phyloP scores from a whole-genome alignment of 2,797 vertebrate genomes.

The Helicolenus hilgendorfi region DNA sequence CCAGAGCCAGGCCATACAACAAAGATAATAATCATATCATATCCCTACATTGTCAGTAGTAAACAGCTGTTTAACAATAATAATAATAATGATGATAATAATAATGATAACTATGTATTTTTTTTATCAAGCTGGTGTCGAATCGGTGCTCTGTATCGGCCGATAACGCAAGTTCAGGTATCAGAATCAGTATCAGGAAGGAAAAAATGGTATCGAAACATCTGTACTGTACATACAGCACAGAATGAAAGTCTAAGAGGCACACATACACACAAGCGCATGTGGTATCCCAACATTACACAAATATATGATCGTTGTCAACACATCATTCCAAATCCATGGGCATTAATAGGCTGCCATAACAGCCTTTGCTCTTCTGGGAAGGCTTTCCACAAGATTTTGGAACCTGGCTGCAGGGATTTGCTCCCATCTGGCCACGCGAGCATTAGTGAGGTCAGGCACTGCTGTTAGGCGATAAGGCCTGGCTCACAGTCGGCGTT shows the following conservation, averaged over 20 bases:
- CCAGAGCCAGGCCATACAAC: too few relatives aligned
- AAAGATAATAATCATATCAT: too few relatives aligned
- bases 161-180: accelerated
- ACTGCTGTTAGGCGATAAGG: neutral
- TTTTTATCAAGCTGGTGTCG: too few relatives aligned
- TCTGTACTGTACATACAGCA: neutral
- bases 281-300: neutral
- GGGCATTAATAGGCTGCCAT: neutral
- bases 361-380: neutral
- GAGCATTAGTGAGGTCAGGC: neutral
- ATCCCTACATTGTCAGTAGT: too few relatives aligned
- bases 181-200: neutral
- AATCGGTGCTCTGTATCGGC: too few relatives aligned
- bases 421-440: neutral
- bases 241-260: neutral
- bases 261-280: neutral
- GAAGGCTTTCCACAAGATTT: neutral
- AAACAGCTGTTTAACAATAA: too few relatives aligned
- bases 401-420: slow-evolving; percentile 2
- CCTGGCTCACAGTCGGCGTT: neutral
- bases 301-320: neutral
- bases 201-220: neutral
- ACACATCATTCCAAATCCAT: neutral
- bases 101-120: accelerated
- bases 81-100: too few relatives aligned